Evolutionary conservation across 2,888 invertebrate species (phyloP).

Genomic region (Drosophila diplacantha): DNA sequence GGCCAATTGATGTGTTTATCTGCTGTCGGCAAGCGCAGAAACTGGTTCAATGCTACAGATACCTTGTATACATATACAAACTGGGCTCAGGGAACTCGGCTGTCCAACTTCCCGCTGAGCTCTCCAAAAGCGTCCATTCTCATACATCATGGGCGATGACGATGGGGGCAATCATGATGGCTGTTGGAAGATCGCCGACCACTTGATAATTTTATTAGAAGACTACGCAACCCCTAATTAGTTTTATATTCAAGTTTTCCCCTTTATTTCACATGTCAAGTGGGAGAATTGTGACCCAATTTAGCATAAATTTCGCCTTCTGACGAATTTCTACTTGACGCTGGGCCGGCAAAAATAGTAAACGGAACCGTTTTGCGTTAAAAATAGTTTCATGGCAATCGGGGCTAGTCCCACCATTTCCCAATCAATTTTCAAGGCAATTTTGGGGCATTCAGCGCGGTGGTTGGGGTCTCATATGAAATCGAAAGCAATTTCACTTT

Average conservation of each 20-base stretch:
- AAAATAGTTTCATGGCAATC: conserved; percentile 49
- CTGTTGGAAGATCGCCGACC: conserved; percentile 32
- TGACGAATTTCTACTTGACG: conserved; percentile 19
- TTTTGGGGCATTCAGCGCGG: conserved; percentile 30
- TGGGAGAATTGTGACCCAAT: conserved; percentile 55
- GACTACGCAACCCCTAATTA: conserved; percentile 56
- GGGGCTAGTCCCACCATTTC: conserved; percentile 39
- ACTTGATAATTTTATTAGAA: conserved; percentile 64
- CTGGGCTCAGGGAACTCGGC: conserved; percentile 15
- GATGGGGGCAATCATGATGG: conserved; percentile 28
- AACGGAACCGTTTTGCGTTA: conserved; percentile 35
- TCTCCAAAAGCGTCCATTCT: conserved; percentile 29
- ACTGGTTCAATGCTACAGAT: conserved; percentile 29
- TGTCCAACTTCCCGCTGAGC: conserved; percentile 33
- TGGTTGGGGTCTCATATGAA: conserved; percentile 35
- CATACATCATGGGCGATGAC: conserved; percentile 22
- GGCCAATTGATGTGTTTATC: conserved; percentile 45
- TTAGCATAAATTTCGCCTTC: conserved; percentile 35
- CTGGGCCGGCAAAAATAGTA: conserved; percentile 40
- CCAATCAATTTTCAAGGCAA: conserved; percentile 59
- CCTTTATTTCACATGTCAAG: conserved; percentile 48
- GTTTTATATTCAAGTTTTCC: conserved; percentile 44
- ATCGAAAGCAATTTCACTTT: conserved; percentile 71
- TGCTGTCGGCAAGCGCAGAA: conserved; percentile 4
- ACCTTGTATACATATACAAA: conserved; percentile 37